Evolutionary conservation across 2,113 vertebrate species (phyloP).

Genomic region (Macrotis lagotis): DNA sequence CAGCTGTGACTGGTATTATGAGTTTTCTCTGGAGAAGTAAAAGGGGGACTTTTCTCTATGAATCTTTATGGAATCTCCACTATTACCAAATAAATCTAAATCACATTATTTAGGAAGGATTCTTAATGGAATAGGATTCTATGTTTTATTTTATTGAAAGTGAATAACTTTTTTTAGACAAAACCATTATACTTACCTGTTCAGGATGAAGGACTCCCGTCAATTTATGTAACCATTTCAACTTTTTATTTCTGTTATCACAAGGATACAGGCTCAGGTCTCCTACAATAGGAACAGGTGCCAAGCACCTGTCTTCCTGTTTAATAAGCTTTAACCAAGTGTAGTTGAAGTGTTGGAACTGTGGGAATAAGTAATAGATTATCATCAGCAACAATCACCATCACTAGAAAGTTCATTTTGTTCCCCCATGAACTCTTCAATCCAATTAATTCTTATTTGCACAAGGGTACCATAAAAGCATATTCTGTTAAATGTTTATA

Average conservation of each 20-base stretch:
- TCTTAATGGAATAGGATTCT: not conserved
- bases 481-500: not conserved
- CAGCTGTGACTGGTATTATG: not conserved
- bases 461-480: not conserved
- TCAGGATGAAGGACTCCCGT: conserved; percentile 75
- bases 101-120: not conserved
- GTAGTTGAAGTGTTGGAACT: conserved; percentile 94
- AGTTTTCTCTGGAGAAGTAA: conserved; percentile 8
- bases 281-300: conserved; percentile 3
- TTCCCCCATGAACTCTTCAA: not conserved
- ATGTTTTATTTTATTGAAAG: conserved; percentile 28
- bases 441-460: not conserved
- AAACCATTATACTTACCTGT: conserved; percentile 85
- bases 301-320: conserved; percentile 87
- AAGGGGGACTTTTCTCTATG: conserved; percentile 11
- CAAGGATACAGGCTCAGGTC: conserved; percentile 82
- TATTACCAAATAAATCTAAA: conserved; percentile 36
- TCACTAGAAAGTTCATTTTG: not conserved
- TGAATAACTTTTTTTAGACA: conserved; percentile 13
- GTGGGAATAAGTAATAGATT: conserved; percentile 16
- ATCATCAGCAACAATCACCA: not conserved
- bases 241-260: conserved; percentile 78
- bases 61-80: conserved; percentile 3
- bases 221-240: conserved; percentile 89
- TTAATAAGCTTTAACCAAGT: conserved; percentile 93